Base-by-base conservation (phyloP, 1,140 invertebrate genomes). In the Rhynchophorus ferrugineus region DNA sequence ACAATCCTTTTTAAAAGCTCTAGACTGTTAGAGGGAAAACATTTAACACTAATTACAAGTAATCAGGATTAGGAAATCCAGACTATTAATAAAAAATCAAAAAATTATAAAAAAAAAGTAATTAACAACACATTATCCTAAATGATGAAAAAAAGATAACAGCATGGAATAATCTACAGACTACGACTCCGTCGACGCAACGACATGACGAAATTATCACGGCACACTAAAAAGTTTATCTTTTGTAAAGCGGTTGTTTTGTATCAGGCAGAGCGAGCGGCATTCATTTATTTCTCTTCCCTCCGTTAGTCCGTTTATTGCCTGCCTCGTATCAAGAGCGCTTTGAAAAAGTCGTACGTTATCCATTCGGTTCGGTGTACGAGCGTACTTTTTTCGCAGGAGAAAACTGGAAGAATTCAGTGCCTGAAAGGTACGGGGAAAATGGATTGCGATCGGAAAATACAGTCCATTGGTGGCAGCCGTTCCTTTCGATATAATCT, bases 241-340 rank as follows among this genome's bases (percentile, higher is more conserved):
- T 59, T 60, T 60, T 60, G 60, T 57, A 57, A 60, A 61, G 61
- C 56, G 56, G 58, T 62, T 60, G 56, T 62, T 62, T 62, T 58
- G 56, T 50, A 51, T 54, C 55, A 52, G 49, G 49, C 55, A 48
- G 49, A 52, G 39, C 44, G 46, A 52, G 51, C 57, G 54, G 56
- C 56, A 48, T 62, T 62, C 61, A 60, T 62, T 62, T 62, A 59
- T 62, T 58, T 49, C 52, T 54, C 52, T 54, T 47, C 39, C 49
- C 22, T 55, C 45, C 46, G 53, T 55, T 49, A 55, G 53, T 55
- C 41, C 35, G 55, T 57, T 47, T 48, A 49, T 54, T 48, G 45
- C 47, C 37, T 48, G 44, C 20, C 33, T 56, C 35, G 54, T 36
- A 46, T 50, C 43, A 50, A 48, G 49, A 51, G 43, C 44, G 39